A percentile compares a stretch with the other conserved stretches of the same genome.
Conservation (phyloP, 2,113 vertebrate genomes). For the Ovis canadensis region DNA sequence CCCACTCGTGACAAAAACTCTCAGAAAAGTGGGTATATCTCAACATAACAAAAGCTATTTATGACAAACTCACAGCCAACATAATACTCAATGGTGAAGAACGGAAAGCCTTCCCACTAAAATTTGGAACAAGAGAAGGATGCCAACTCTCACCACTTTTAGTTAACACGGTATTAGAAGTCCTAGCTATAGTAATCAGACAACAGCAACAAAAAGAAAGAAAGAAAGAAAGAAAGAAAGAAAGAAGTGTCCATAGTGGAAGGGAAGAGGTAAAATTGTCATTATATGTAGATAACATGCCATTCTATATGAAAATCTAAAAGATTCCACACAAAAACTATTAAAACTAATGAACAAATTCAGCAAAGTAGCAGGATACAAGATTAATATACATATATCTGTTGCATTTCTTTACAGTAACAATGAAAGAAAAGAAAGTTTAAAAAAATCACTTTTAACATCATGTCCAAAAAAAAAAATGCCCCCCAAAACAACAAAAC, state of each 20-base stretch:
- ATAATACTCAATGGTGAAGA: not conserved
- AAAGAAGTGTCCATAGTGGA: not conserved
- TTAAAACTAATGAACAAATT: not conserved
- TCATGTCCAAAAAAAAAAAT: not conserved
- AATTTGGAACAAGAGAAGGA: not conserved
- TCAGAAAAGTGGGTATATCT: not conserved
- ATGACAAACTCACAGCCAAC: not conserved
- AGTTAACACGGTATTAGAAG: not conserved
- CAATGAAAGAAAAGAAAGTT: not conserved
- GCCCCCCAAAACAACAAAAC: not conserved
- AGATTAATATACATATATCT: not conserved
- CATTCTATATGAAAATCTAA: not conserved
- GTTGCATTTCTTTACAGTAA: not conserved
- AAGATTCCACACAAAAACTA: not conserved
- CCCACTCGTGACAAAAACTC: not conserved
- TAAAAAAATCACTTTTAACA: not conserved
- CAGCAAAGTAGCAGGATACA: not conserved
- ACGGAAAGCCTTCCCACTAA: not conserved
- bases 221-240: not conserved
- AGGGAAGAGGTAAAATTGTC: not conserved
- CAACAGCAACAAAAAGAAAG: not conserved
- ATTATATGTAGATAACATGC: not conserved
- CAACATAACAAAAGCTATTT: not conserved
- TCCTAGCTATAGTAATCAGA: not conserved
- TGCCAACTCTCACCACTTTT: not conserved